phyloP scores from a whole-genome alignment of 2,888 invertebrate species.

The Priocnemis perturbator region DNA sequence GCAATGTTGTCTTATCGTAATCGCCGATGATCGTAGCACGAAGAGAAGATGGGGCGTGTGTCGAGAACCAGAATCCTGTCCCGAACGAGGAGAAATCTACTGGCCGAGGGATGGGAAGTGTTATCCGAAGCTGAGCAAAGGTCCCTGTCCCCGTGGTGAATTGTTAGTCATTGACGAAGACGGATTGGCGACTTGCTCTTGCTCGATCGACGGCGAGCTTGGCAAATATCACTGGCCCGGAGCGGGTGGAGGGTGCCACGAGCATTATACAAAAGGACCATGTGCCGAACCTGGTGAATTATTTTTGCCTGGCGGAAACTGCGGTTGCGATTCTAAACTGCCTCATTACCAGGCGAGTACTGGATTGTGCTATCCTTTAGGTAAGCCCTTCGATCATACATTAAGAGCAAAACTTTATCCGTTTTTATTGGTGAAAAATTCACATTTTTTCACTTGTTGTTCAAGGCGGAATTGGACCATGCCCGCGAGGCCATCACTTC shows the following conservation, averaged over 20 bases:
- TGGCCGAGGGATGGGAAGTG: slow-evolving; percentile 88
- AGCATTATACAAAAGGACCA: slow-evolving; percentile 87
- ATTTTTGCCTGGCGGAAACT: slow-evolving; percentile 84
- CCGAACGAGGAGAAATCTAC: slow-evolving; percentile 81
- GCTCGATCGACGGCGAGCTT: slow-evolving; percentile 77
- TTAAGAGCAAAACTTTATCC: neutral
- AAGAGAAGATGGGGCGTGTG: slow-evolving; percentile 84
- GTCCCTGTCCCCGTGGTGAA: slow-evolving; percentile 86
- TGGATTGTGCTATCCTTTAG: slow-evolving; percentile 85
- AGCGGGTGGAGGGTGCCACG: slow-evolving; percentile 83
- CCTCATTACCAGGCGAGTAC: slow-evolving; percentile 86
- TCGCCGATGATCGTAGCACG: slow-evolving; percentile 71
- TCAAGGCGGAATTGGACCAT: slow-evolving; percentile 85
- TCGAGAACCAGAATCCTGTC: slow-evolving; percentile 81
- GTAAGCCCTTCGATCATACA: slow-evolving; percentile 64
- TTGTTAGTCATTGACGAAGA: slow-evolving; percentile 80
- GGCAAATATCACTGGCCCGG: slow-evolving; percentile 79
- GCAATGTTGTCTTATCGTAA: neutral
- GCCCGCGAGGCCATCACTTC: slow-evolving; percentile 85
- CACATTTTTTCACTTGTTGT: neutral
- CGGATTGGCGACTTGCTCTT: slow-evolving; percentile 82
- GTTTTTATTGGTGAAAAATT: neutral
- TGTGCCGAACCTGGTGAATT: slow-evolving; percentile 86
- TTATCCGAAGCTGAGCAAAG: slow-evolving; percentile 83
- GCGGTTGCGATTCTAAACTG: slow-evolving; percentile 84